Base-by-base conservation (phyloP, 1,140 invertebrate genomes). In the Chlorops oryzae region DNA sequence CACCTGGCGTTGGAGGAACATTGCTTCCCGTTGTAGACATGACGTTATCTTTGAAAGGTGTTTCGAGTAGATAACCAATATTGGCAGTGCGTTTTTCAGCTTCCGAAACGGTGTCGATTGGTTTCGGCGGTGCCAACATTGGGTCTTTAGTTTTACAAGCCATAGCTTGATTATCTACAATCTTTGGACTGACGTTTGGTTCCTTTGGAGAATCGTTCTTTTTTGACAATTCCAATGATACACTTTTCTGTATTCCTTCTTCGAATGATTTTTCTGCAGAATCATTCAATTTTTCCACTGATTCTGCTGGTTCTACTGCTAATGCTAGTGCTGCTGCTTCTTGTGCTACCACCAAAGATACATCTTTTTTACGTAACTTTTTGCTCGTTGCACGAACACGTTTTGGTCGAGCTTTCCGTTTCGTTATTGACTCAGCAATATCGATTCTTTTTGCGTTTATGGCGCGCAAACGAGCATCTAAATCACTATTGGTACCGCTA, bases 1-100 rank as follows among this genome's bases (percentile, higher is more conserved):
- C 58, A 0, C 62, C 63, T 0, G 65, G 66, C 9, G 66, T 69
- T 6, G 66, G 66, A 7, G 66, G 66, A n/a, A n/a, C n/a, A n/a
- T n/a, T n/a, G n/a, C n/a, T n/a, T n/a, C n/a, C n/a, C n/a, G n/a
- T n/a, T n/a, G n/a, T n/a, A n/a, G n/a, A n/a, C 5, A 65, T 23
- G 3, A 47, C 28, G 18, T 3, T 20, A 24, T 52, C 51, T 42
- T 69, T 69, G 20, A 62, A 65, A 0, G 66, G 66, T 6, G 65
- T 66, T 2, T 69, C 65, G 9, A 66, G 37, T 0, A 69, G 40
- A 20, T 52, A 37, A 6, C 61, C 61, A 49, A 70, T 63, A 42
- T 59, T 64, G 10, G 51, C 34, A 3, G 51, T 50, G 5, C 59
- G 25, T 34, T 52, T 12, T 20, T 53, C 41, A 2, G 49, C 22